These are phyloP conservation scores for Papilio demoleus DNA, from an alignment of 2,888 invertebrate genomes.

Conservation along the genomic window DNA sequence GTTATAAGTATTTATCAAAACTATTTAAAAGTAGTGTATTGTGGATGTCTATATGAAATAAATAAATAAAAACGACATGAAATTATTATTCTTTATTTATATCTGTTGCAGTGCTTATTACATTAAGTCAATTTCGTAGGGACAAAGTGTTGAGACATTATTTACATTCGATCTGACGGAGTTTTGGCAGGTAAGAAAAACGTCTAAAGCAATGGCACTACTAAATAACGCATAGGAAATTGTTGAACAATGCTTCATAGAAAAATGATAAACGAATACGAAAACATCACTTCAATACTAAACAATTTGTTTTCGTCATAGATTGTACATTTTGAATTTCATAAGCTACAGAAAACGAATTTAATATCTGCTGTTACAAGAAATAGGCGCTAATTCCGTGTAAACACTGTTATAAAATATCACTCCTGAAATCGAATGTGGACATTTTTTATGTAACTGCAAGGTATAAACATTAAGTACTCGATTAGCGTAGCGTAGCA, in stretches of 20 bases:
- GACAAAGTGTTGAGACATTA: slow-evolving; percentile 69
- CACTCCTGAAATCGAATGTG: neutral
- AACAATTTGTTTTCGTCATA: too few relatives aligned
- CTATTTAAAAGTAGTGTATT: neutral
- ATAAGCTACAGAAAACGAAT: neutral
- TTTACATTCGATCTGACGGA: slow-evolving; percentile 60
- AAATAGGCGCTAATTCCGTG: too few relatives aligned
- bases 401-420: neutral
- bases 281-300: neutral
- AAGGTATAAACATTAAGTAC: slow-evolving; percentile 49
- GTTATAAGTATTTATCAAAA: neutral
- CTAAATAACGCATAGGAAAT: slow-evolving; percentile 43
- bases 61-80: slow-evolving; percentile 27
- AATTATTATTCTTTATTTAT: slow-evolving; percentile 45
- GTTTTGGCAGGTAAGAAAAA: slow-evolving; percentile 47
- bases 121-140: slow-evolving; percentile 69
- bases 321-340: too few relatives aligned
- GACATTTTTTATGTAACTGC: slow-evolving; percentile 27
- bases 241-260: slow-evolving; percentile 25
- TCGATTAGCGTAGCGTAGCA: slow-evolving; percentile 48
- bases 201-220: slow-evolving; percentile 64
- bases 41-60: neutral
- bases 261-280: neutral
- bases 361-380: neutral
- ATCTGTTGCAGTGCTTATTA: slow-evolving; percentile 66